Percentiles rank a stretch among this genome's conserved stretches.
Evolutionary conservation across 2,113 vertebrate species (phyloP).

Genomic region (Saguinus imperator): DNA sequence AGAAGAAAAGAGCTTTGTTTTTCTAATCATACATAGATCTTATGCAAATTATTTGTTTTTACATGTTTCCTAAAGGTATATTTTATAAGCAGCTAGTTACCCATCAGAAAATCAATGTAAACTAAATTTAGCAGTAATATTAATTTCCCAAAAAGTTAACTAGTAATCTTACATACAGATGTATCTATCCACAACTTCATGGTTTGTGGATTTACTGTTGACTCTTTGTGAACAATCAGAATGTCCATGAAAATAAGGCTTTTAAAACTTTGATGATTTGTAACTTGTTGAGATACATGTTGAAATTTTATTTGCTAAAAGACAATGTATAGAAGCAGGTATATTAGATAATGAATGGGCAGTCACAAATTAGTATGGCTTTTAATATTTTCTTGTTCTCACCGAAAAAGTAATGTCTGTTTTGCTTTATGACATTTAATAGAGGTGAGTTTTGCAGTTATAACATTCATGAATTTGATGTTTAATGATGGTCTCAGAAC

Average conservation of each 20-base stretch:
- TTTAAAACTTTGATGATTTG: background rate
- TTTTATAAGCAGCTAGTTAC: background rate
- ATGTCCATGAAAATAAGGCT: background rate
- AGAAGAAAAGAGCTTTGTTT: background rate
- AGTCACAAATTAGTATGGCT: background rate
- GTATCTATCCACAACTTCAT: background rate
- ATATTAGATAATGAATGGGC: background rate
- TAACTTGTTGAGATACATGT: background rate
- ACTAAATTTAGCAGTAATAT: background rate
- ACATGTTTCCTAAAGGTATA: background rate
- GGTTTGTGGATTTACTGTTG: background rate
- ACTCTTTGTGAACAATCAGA: background rate
- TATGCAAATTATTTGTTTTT: background rate
- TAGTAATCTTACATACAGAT: background rate
- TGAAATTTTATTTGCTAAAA: constrained; percentile 24
- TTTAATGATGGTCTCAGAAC: constrained; percentile 26
- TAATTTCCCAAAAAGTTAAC: background rate
- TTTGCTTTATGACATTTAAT: constrained; percentile 44
- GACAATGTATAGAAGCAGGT: background rate
- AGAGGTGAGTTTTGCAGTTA: background rate
- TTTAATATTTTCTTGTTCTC: background rate
- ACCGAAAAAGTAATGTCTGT: constrained; percentile 9
- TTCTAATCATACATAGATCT: background rate
- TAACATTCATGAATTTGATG: background rate
- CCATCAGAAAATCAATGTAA: background rate